A percentile compares a stretch with the other conserved stretches of the same genome.
These are phyloP conservation scores for Hyposoter didymator DNA, from an alignment of 2,888 invertebrate species.

Conservation along the genomic window DNA sequence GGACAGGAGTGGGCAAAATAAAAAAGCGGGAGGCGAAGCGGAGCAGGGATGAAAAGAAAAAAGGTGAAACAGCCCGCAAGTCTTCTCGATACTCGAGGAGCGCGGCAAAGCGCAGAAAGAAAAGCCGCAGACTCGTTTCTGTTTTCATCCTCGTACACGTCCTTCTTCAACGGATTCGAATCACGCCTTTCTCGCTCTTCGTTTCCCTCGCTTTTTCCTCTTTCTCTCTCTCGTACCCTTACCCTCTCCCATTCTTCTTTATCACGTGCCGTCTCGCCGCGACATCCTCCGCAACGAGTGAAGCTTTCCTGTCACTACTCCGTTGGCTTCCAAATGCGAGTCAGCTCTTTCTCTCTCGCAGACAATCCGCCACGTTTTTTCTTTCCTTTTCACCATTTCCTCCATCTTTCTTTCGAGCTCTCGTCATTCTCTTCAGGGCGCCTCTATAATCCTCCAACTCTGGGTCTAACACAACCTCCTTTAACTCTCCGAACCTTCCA, in stretches of 20 bases:
- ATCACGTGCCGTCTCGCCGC: conserved; percentile 55
- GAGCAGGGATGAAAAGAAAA: neutral
- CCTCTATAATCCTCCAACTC: conserved; percentile 59
- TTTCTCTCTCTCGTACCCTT: conserved; percentile 25
- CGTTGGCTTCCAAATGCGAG: conserved; percentile 49
- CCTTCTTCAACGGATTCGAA: conserved; percentile 75
- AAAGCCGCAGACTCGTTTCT: conserved; percentile 61
- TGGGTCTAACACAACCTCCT: conserved; percentile 60
- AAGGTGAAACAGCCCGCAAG: conserved; percentile 57
- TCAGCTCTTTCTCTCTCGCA: conserved; percentile 61
- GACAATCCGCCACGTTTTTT: conserved; percentile 49
- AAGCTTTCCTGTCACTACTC: conserved; percentile 54
- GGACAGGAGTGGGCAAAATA: conserved; percentile 16
- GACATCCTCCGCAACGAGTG: conserved; percentile 51
- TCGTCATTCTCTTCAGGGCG: conserved; percentile 56
- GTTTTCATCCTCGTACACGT: conserved; percentile 56
- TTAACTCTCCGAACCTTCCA: conserved; percentile 70
- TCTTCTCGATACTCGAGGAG: conserved; percentile 65
- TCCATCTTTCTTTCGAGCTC: conserved; percentile 61
- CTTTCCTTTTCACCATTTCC: conserved; percentile 18
- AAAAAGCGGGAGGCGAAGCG: neutral
- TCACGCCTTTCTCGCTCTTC: conserved; percentile 76
- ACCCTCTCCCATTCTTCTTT: conserved; percentile 32
- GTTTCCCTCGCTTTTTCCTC: conserved; percentile 21
- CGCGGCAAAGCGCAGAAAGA: conserved; percentile 56